A percentile compares a stretch with the other conserved stretches of the same genome.
Conservation (phyloP, 1,140 invertebrate species). For the Antheraea mylitta region DNA sequence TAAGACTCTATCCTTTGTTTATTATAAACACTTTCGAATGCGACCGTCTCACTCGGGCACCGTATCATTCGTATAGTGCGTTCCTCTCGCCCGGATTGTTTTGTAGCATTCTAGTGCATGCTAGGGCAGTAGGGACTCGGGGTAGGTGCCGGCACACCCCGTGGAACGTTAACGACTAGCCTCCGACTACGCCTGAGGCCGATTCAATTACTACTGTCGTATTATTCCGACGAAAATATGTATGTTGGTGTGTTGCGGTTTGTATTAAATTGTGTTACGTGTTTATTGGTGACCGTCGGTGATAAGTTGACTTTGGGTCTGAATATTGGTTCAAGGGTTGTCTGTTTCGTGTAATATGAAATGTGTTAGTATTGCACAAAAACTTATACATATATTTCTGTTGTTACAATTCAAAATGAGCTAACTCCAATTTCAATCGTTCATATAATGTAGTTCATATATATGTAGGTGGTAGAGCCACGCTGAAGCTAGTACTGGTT, state of each 20-base stretch:
- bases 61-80: conserved; percentile 19
- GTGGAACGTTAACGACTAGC: conserved; percentile 74
- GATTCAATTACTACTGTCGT: conserved; percentile 78
- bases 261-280: conserved; percentile 68
- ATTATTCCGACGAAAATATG: conserved; percentile 76
- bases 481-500: too few species aligned
- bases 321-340: neutral
- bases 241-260: conserved; percentile 71
- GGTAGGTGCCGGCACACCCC: conserved; percentile 64
- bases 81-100: conserved; percentile 49
- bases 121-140: conserved; percentile 62
- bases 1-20: conserved; percentile 77
- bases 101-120: conserved; percentile 69
- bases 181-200: conserved; percentile 72
- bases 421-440: too few species aligned
- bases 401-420: too few species aligned
- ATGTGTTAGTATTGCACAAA: too few species aligned
- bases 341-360: too few species aligned
- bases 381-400: too few species aligned
- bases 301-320: conserved; percentile 5
- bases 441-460: too few species aligned
- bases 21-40: conserved; percentile 74
- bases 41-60: conserved; percentile 33
- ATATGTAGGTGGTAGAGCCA: too few species aligned
- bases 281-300: conserved; percentile 63